Percentiles rank a stretch among this genome's conserved stretches.
phyloP scores from a whole-genome alignment of 1,140 invertebrate species.

The Apis laboriosa region DNA sequence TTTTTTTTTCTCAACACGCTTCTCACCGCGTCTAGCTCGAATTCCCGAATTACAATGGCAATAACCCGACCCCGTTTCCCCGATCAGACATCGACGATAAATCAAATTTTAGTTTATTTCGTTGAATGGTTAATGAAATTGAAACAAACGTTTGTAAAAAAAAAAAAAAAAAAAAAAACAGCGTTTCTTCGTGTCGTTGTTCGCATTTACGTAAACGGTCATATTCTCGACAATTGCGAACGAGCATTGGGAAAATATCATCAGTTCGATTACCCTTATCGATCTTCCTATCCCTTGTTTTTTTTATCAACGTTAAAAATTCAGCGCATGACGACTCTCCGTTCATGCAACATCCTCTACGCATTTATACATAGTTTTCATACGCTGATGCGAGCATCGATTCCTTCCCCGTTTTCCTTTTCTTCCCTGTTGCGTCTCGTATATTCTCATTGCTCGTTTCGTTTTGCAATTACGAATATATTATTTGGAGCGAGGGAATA shows the following conservation, averaged over 20 bases:
- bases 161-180: background rate
- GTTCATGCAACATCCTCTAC: background rate
- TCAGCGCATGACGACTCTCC: background rate
- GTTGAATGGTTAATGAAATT: conserved; percentile 42
- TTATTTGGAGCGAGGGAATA: background rate
- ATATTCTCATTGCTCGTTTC: background rate
- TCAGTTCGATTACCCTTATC: conserved; percentile 1
- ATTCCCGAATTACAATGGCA: background rate
- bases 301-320: background rate
- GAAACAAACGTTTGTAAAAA: conserved; percentile 23
- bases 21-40: background rate
- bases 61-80: background rate
- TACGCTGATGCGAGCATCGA: background rate
- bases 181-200: background rate
- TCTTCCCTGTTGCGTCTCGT: background rate
- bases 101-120: conserved; percentile 47
- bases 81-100: background rate
- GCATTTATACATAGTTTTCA: background rate
- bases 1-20: background rate
- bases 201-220: background rate
- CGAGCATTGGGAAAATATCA: conserved; percentile 22
- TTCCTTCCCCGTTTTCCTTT: background rate
- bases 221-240: background rate
- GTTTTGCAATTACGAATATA: conserved; percentile 24
- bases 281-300: background rate